A percentile compares a stretch with the other conserved stretches of the same genome.
Evolutionary conservation across 2,797 vertebrate genomes (phyloP).

Genomic region (Australoheros facetus): DNA sequence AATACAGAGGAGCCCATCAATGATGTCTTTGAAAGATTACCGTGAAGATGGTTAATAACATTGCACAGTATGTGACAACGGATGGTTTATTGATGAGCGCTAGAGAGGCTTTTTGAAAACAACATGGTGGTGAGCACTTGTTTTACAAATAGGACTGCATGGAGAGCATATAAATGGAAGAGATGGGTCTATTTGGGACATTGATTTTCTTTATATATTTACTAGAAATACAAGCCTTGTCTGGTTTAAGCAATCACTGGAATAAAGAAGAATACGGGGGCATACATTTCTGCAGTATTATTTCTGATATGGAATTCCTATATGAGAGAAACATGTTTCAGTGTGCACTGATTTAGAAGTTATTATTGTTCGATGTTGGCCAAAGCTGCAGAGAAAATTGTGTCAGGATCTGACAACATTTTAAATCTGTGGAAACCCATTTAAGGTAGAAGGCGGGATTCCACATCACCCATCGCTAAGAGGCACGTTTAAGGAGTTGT

Average conservation of each 20-base stretch:
- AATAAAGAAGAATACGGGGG: not conserved
- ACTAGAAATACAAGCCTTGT: conserved; percentile 29
- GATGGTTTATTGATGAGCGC: conserved; percentile 65
- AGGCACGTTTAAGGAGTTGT: conserved; percentile 9
- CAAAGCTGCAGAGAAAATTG: not conserved
- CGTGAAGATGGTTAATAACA: conserved; percentile 66
- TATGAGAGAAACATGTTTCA: not conserved
- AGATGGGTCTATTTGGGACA: conserved; percentile 37
- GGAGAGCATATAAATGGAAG: conserved; percentile 36
- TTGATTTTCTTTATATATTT: conserved; percentile 52
- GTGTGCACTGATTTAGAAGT: not conserved
- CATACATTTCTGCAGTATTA: not conserved
- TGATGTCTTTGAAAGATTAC: conserved; percentile 71
- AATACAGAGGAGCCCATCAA: conserved; percentile 53
- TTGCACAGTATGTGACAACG: conserved; percentile 37
- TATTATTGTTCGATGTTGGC: not conserved
- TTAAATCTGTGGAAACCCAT: not conserved
- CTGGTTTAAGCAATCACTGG: conserved; percentile 27
- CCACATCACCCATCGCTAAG: not conserved
- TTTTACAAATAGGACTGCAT: conserved; percentile 33
- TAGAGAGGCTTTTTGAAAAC: conserved; percentile 41
- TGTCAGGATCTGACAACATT: not conserved
- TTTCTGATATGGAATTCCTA: not conserved
- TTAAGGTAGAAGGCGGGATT: not conserved
- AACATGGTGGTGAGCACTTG: conserved; percentile 40